Conservation (phyloP, 2,797 vertebrate species). For the Pseudotriccus pelzelni region DNA sequence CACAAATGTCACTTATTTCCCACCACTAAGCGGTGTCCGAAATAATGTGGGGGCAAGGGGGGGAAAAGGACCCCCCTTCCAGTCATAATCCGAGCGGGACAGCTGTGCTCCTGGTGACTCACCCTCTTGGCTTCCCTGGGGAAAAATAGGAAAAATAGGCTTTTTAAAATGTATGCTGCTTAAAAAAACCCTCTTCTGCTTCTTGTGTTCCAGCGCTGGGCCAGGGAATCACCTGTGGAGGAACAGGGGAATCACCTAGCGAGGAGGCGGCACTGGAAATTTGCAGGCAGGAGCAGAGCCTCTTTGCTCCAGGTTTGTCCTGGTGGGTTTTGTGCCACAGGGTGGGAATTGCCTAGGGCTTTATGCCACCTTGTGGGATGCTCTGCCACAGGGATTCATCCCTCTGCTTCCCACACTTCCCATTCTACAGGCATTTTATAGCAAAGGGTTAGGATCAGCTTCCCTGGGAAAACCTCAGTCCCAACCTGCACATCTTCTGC, state of each 20-base stretch:
- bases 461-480: neutral
- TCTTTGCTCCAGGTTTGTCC: neutral
- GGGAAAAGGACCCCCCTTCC: neutral
- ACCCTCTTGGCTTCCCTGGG: conserved; percentile 41
- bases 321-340: rapidly evolving
- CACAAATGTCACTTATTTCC: conserved; percentile 56
- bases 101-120: conserved; percentile 78
- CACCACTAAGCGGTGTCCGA: conserved; percentile 64
- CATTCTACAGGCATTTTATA: rapidly evolving
- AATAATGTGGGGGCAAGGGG: conserved; percentile 43
- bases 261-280: neutral
- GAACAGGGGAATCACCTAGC: neutral
- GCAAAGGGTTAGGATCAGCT: neutral
- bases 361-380: rapidly evolving
- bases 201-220: neutral
- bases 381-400: neutral
- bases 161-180: neutral
- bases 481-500: neutral
- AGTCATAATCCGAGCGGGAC: neutral
- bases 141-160: neutral
- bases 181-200: neutral
- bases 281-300: neutral
- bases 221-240: neutral
- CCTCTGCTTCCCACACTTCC: neutral
- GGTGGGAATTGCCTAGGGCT: neutral